Percentiles rank a stretch among this genome's conserved stretches.
Conservation (phyloP, 1,140 invertebrate genomes). For the Drosophila ironensis region DNA sequence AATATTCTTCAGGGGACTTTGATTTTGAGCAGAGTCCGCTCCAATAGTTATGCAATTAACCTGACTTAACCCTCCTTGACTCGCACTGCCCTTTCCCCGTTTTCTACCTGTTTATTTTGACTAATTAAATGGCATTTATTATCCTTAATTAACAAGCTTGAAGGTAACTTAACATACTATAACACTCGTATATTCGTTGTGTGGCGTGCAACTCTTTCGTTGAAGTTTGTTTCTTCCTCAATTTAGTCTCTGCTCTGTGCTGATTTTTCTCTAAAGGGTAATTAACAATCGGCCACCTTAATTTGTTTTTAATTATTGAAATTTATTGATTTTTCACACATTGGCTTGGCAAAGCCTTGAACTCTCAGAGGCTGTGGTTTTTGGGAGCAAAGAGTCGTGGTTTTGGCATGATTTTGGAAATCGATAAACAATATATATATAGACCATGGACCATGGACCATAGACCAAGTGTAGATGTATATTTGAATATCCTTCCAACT, state of each 20-base stretch:
- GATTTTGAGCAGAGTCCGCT: background rate
- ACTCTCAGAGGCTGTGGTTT: constrained; percentile 31
- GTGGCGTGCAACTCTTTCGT: background rate
- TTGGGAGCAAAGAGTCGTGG: background rate
- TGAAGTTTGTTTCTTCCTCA: constrained; percentile 8
- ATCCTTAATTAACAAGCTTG: constrained; percentile 40
- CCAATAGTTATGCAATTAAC: background rate
- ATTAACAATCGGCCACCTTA: constrained; percentile 46
- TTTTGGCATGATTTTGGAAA: background rate
- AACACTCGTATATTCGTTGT: background rate
- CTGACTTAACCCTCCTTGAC: constrained; percentile 33
- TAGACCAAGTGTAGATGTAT: background rate
- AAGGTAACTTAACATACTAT: constrained; percentile 8
- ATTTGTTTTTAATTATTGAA: constrained; percentile 66
- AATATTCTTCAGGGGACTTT: too few species aligned
- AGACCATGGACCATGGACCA: background rate
- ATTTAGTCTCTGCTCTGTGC: constrained; percentile 2
- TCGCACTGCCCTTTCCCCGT: background rate
- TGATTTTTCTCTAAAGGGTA: constrained; percentile 40
- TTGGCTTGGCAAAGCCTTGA: constrained; percentile 41
- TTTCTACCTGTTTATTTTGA: constrained; percentile 15
- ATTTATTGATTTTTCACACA: constrained; percentile 64
- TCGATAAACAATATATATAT: background rate
- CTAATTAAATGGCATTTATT: constrained; percentile 44
- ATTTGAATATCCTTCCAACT: background rate